These are phyloP conservation scores for Ophion slaviceki DNA, from an alignment of 2,888 invertebrate species.

Conservation along the genomic window DNA sequence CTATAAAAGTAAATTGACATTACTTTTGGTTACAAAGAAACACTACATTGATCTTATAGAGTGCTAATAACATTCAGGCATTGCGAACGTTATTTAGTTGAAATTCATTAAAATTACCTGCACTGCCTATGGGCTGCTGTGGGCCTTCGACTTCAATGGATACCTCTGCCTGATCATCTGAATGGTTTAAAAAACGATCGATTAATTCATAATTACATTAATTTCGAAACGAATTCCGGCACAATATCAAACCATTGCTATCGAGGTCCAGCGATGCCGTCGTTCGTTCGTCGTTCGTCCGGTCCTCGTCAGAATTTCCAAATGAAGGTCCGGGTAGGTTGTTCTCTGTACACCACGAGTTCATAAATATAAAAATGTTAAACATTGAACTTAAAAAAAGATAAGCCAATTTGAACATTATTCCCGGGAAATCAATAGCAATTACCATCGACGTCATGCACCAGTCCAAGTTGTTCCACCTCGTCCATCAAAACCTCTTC, in stretches of 20 bases:
- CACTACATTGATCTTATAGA: background rate
- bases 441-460: conserved; percentile 1
- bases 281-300: background rate
- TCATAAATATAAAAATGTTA: background rate
- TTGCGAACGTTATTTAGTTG: conserved; percentile 10
- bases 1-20: conserved; percentile 6
- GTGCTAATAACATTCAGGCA: background rate
- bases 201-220: conserved; percentile 15
- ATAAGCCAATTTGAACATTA: background rate
- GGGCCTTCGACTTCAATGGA: background rate
- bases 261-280: background rate
- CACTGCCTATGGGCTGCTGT: conserved; percentile 2
- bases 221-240: conserved; percentile 2
- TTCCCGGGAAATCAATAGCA: background rate
- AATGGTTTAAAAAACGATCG: background rate
- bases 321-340: background rate
- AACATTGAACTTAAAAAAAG: background rate
- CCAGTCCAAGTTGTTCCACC: background rate
- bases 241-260: background rate
- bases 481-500: background rate
- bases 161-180: background rate
- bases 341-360: background rate
- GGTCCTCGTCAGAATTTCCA: background rate
- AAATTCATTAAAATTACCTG: conserved; percentile 16
- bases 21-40: background rate